Base-by-base conservation (phyloP, 1,140 invertebrate genomes). In the Heliothis virescens region DNA sequence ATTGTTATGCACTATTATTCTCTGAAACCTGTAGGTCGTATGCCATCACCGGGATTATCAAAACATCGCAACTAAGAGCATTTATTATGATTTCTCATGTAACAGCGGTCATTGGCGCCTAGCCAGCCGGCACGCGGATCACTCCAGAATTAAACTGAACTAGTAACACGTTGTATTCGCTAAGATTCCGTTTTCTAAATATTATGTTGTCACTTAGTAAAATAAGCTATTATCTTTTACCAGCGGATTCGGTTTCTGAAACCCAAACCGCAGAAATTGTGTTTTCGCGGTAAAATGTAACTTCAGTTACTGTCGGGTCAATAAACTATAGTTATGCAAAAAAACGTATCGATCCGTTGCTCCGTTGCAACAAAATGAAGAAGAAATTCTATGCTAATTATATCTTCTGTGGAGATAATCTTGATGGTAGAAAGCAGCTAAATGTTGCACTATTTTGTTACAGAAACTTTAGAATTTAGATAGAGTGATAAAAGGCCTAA, bases 81-180 rank as follows among this genome's bases (percentile, higher is more conserved):
- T 76, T 76, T 76, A 52, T 75, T 34, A 77, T 67, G 62, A 57
- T 67, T 67, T 67, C 65, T 26, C 57, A 47, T 75, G 21, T 80
- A 65, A 69, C 76, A 82, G 69, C 12, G n/a, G 21, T 18, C 34
- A 1, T 83, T 83, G 80, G 81, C 78, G 60, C 60, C 21, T 7
- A 10, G 83, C 82, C 83, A 82, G 75, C 48, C 72, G 60, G 34
- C 55, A 13, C 63, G 41, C 74, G 53, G 50, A 77, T 72, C 71
- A 53, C 79, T 85, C 81, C 83, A 82, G 83, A 85, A 82, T 83
- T 86, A 84, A 84, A 83, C 78, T 76, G 2, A 73, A 71, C 50
- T 77, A 12, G 29, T 67, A 16, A 7, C 34, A 18, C 62, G 52
- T 63, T 76, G 18, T 50, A 63, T 50, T 63, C 34, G n/a, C 59